Evolutionary conservation across 2,113 vertebrate species (phyloP), one percentile per base, ranked within the genome.

Genomic region (Sander lucioperca): DNA sequence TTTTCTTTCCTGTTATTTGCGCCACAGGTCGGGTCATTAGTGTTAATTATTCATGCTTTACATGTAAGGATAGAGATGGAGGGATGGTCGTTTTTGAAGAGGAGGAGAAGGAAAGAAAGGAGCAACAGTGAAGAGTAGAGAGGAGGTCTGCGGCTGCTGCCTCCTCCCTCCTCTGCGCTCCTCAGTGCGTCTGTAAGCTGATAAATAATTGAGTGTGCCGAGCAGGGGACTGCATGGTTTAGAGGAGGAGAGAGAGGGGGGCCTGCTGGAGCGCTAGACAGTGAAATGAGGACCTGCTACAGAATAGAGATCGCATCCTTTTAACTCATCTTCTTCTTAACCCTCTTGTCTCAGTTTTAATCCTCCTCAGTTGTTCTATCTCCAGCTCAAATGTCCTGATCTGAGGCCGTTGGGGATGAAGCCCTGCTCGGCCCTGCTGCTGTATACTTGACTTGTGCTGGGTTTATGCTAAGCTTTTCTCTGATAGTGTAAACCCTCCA

Each of bases 131-230:
- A 70, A 75, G 70, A 79, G 80, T 23, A 66, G 66, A 80, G 72
- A 64, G 66, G 74, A 79, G 85, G 64, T 86, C 65, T 86, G 81
- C 61, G 33, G 77, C 79, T 78, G 79, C 79, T 80, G 74, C 73
- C 62, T 82, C 80, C 77, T 74, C 81, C 72, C 84, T 84, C 73
- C 68, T 57, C 57, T 54, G 63, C 77, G 79, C 86, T 87, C 73
- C 66, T 91, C 80, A 48, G 84, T 87, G 88, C 65, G 59, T 88
- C 90, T 89, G 87, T 89, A 86, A 85, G 82, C 82, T 87, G 77
- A 91, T 93, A 85, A 91, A 93, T 93, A 93, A 93, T 93, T 93
- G 90, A 93, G 86, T 89, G 88, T 86, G 80, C 87, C 30, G 53
- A 89, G 91, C 88, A 86, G 87, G 82, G 78, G 75, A 82, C 88